Evolutionary conservation across 2,797 vertebrate species (phyloP).

Genomic region (Furcifer pardalis): DNA sequence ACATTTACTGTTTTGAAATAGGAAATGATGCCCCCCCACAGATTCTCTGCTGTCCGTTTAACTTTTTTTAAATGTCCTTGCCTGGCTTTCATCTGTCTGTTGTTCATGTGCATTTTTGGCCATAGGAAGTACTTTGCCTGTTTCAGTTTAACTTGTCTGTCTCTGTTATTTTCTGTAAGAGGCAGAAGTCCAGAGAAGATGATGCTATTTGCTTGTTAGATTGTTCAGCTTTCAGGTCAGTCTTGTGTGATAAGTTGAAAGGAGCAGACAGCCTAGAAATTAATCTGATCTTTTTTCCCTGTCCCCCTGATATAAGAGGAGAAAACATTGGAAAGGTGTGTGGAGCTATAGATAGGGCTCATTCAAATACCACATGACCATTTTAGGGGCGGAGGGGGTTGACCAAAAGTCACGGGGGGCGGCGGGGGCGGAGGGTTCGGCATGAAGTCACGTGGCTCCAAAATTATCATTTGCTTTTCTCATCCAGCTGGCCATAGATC

Average conservation of each 20-base stretch:
- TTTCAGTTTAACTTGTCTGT: not conserved
- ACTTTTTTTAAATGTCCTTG: not conserved
- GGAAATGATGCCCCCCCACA: not conserved
- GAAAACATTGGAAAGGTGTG: not conserved
- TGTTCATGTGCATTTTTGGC: not conserved
- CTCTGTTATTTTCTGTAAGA: not conserved
- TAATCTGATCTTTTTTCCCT: not conserved
- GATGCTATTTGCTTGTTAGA: not conserved
- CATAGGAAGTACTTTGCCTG: not conserved
- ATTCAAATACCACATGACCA: no score
- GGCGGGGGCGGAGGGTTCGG: no score
- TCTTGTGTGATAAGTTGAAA: no score
- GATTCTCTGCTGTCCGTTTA: not conserved
- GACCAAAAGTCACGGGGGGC: no score
- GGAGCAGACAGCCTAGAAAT: not conserved
- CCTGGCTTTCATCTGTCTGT: not conserved
- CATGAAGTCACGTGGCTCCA: no score
- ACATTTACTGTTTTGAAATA: not conserved
- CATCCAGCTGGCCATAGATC: no score
- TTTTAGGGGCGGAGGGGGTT: no score
- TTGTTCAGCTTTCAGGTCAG: not conserved
- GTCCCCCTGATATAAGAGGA: not conserved
- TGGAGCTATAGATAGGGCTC: no score
- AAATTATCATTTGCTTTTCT: no score
- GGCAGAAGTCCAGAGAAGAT: not conserved